These are phyloP conservation scores for Fragum sueziense DNA, from an alignment of 2,888 invertebrate genomes.

Conservation along the genomic window DNA sequence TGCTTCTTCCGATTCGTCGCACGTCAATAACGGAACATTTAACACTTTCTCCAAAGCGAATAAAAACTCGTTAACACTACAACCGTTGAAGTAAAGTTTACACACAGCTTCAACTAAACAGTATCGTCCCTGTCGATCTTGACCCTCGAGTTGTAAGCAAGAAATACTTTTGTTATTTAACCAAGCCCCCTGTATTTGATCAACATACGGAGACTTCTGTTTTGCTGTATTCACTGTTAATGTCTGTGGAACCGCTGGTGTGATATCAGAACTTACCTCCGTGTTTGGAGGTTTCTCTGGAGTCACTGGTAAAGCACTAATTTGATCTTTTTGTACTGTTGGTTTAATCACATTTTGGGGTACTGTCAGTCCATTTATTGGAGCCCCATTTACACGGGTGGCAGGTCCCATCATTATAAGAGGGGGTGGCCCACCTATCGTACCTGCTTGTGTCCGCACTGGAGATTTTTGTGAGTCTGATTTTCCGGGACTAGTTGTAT, in stretches of 20 bases:
- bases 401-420: conserved; percentile 9
- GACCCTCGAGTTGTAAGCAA: conserved; percentile 70
- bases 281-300: too few relatives aligned
- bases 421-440: conserved; percentile 6
- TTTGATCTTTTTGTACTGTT: neutral
- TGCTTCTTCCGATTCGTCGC: conserved; percentile 76
- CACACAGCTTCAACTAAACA: conserved; percentile 79
- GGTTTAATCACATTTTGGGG: neutral
- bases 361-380: conserved; percentile 2
- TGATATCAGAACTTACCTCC: too few relatives aligned
- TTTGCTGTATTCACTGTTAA: conserved; percentile 14
- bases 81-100: conserved; percentile 77
- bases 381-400: neutral
- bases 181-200: conserved; percentile 71
- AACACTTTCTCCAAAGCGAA: conserved; percentile 76
- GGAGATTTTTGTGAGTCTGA: conserved; percentile 3
- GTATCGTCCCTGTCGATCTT: conserved; percentile 68
- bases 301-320: neutral
- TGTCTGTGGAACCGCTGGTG: conserved; percentile 29
- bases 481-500: neutral
- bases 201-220: conserved; percentile 15
- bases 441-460: neutral
- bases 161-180: conserved; percentile 79
- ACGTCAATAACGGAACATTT: conserved; percentile 71
- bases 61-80: conserved; percentile 76